These are phyloP conservation scores for Cololabis saira DNA, from an alignment of 2,113 vertebrate genomes.

Conservation along the genomic window DNA sequence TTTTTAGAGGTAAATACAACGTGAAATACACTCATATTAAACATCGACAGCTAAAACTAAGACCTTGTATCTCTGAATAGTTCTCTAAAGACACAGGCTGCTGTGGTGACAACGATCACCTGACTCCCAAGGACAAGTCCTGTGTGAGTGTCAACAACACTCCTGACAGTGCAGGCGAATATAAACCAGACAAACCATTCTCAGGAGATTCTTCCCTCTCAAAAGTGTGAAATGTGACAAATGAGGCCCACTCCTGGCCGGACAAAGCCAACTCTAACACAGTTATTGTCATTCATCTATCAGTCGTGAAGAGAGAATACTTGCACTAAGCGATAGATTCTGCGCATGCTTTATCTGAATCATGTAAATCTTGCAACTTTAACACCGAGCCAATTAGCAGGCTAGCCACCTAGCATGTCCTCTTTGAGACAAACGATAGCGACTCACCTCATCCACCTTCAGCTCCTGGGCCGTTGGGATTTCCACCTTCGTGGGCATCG, in stretches of 20 bases:
- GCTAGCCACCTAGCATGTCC: slow-evolving; percentile 33
- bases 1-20: too few species aligned
- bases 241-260: too few species aligned
- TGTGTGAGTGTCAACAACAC: not conserved
- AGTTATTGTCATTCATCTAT: too few species aligned
- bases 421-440: not conserved
- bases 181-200: too few species aligned
- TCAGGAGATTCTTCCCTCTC: too few species aligned
- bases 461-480: slow-evolving; percentile 88
- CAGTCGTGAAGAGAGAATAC: not conserved
- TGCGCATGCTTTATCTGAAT: fast-evolving
- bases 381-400: slow-evolving; percentile 31
- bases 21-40: too few species aligned
- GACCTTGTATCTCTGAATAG: not conserved
- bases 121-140: slow-evolving; percentile 48
- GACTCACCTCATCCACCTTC: slow-evolving; percentile 89
- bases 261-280: too few species aligned
- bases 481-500: slow-evolving; percentile 84
- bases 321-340: not conserved
- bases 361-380: not conserved
- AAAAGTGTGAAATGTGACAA: not conserved
- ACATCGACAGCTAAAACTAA: too few species aligned
- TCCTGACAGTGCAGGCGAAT: not conserved
- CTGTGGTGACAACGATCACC: slow-evolving; percentile 7
- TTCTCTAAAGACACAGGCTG: not conserved